phyloP scores from a whole-genome alignment of 1,140 invertebrate genomes.

The Diplogasteroides magnus region DNA sequence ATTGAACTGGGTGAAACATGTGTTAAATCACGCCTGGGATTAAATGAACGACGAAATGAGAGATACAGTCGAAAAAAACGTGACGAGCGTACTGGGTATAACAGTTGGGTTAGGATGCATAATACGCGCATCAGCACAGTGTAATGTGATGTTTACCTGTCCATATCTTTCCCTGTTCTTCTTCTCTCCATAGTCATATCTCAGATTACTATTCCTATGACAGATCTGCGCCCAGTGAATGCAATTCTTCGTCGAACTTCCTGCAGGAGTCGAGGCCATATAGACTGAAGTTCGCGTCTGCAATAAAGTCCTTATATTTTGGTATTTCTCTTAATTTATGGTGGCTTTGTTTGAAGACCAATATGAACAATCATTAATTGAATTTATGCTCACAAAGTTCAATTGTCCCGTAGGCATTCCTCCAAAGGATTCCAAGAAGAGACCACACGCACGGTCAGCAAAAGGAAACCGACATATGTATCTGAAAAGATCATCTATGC shows the following conservation, averaged over 20 bases:
- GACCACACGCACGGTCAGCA: background rate
- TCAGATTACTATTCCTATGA: conserved; percentile 9
- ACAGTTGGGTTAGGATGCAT: too few species aligned
- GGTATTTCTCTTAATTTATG: too few species aligned
- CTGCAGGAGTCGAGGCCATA: conserved; percentile 6
- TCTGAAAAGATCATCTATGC: too few species aligned
- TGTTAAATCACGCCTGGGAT: too few species aligned
- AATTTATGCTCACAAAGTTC: background rate
- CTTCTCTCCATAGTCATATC: conserved; percentile 50
- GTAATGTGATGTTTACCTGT: too few species aligned
- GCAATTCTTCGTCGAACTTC: conserved; percentile 14
- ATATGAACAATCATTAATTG: background rate
- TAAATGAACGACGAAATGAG: too few species aligned
- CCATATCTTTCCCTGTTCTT: conserved; percentile 52
- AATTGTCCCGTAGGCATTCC: background rate
- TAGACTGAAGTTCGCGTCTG: conserved; percentile 16
- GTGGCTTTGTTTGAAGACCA: background rate
- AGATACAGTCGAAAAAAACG: too few species aligned
- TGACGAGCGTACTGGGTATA: too few species aligned
- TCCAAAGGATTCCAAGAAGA: background rate
- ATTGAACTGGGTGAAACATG: too few species aligned
- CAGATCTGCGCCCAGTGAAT: conserved; percentile 16
- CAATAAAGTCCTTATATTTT: conserved; percentile 2
- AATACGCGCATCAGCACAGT: too few species aligned
- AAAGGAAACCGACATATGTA: background rate